Conservation (phyloP, 2,797 vertebrate species). For the Micromesistius poutassou region DNA sequence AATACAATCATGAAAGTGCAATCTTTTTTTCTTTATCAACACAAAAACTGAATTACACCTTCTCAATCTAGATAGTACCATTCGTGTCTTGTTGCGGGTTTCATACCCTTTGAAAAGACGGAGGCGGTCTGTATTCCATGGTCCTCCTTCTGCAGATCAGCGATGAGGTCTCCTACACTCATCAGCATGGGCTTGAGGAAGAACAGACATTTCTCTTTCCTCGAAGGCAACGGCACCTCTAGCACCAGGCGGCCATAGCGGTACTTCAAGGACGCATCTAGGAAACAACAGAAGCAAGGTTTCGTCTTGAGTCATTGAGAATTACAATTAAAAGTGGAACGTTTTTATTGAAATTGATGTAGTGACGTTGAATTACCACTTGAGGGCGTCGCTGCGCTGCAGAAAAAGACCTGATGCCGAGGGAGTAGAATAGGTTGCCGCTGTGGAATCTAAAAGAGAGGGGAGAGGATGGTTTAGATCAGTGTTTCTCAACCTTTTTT, state of each 20-base stretch:
- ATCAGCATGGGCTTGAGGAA: constrained; percentile 81
- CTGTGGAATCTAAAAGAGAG: constrained; percentile 46
- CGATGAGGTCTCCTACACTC: constrained; percentile 80
- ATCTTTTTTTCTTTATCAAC: too few relatives aligned
- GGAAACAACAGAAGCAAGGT: constrained; percentile 16
- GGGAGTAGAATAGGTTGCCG: constrained; percentile 21
- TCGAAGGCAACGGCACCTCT: constrained; percentile 83
- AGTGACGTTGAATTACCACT: constrained; percentile 57
- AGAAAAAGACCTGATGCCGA: constrained; percentile 50
- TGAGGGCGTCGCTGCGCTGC: constrained; percentile 57
- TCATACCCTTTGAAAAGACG: constrained; percentile 73
- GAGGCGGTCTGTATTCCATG: constrained; percentile 71
- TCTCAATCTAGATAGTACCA: too few relatives aligned
- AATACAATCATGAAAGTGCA: neutral
- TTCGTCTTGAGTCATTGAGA: neutral
- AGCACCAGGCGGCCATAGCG: constrained; percentile 82
- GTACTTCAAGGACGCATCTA: constrained; percentile 79
- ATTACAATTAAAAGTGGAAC: neutral
- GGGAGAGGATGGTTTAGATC: neutral
- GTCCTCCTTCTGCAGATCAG: constrained; percentile 82
- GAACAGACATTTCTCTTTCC: constrained; percentile 85
- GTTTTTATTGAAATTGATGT: constrained; percentile 16
- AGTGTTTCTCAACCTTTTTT: too few relatives aligned
- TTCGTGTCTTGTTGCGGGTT: neutral
- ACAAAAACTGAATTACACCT: neutral